Evolutionary conservation across 2,888 invertebrate genomes (phyloP).

Genomic region (Cristatella mucedo): DNA sequence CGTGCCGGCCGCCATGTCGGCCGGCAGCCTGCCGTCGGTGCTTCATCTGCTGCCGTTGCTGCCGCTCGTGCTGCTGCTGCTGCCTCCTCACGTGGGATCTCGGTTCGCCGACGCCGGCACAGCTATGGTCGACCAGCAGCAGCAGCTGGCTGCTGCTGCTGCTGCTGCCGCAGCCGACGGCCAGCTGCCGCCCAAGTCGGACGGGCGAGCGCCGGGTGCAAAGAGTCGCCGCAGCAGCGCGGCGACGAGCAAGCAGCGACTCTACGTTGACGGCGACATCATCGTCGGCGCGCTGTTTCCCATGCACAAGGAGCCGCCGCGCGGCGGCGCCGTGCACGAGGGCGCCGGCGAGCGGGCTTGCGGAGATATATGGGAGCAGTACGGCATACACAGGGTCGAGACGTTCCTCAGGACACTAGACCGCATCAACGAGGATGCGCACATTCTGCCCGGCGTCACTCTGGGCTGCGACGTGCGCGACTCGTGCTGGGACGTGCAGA

Average conservation of each 20-base stretch:
- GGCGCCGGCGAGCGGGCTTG: constrained; percentile 41
- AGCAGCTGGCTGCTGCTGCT: too few species aligned
- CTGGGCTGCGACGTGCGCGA: constrained; percentile 58
- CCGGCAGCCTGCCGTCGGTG: too few species aligned
- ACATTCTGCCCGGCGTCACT: constrained; percentile 45
- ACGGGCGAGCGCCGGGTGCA: too few species aligned
- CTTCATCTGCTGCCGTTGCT: too few species aligned
- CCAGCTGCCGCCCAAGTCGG: too few species aligned
- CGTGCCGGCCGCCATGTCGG: too few species aligned
- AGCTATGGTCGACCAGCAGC: too few species aligned
- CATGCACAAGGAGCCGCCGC: constrained; percentile 44
- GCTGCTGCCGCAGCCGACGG: too few species aligned
- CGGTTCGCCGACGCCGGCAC: too few species aligned
- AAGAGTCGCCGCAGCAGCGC: too few species aligned
- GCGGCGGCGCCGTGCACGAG: constrained; percentile 18
- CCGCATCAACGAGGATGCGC: constrained; percentile 45
- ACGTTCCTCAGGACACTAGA: constrained; percentile 34
- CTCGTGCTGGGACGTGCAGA: constrained; percentile 65
- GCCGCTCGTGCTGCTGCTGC: too few species aligned
- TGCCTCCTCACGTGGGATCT: too few species aligned
- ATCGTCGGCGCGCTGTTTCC: constrained; percentile 46
- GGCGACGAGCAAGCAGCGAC: constrained; percentile 15
- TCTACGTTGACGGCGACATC: constrained; percentile 43
- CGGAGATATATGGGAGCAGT: constrained; percentile 53
- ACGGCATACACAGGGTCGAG: constrained; percentile 58